Evolutionary conservation across 64 coral and sea anemone genomes (phyloP).

Genomic region (Porites australiensis): DNA sequence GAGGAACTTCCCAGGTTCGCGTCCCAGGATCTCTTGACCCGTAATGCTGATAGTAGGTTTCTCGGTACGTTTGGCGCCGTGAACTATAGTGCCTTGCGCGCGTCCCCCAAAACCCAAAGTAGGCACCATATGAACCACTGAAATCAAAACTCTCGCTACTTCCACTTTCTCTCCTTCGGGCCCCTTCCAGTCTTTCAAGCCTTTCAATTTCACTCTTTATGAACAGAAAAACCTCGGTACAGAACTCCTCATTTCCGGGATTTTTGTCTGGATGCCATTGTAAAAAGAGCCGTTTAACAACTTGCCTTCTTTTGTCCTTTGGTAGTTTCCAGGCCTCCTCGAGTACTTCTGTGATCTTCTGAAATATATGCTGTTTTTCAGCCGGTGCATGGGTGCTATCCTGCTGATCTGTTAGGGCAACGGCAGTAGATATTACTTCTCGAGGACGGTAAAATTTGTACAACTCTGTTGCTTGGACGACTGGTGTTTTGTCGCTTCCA

Average conservation of each 20-base stretch:
- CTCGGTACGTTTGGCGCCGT: constrained; percentile 41
- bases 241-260: constrained; percentile 41
- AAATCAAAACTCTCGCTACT: no score
- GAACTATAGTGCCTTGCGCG: constrained; percentile 21
- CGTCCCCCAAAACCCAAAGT: constrained; percentile 13
- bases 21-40: not conserved
- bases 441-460: constrained; percentile 18
- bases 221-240: constrained; percentile 21
- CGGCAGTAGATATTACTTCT: no score
- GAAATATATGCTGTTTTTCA: no score
- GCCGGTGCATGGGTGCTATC: no score
- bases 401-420: no score
- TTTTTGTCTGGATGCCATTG: constrained; percentile 71
- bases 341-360: not conserved
- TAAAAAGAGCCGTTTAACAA: constrained; percentile 30
- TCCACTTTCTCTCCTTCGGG: no score
- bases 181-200: constrained; percentile 9
- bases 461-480: not conserved
- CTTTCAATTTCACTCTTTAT: constrained; percentile 24
- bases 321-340: constrained; percentile 26
- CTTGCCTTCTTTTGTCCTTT: not conserved
- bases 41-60: constrained; percentile 3
- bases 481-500: constrained; percentile 8
- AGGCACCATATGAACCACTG: not conserved
- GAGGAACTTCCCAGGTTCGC: not conserved